Conservation (phyloP, 2,888 invertebrate species). For the Neuroscelio doddi region DNA sequence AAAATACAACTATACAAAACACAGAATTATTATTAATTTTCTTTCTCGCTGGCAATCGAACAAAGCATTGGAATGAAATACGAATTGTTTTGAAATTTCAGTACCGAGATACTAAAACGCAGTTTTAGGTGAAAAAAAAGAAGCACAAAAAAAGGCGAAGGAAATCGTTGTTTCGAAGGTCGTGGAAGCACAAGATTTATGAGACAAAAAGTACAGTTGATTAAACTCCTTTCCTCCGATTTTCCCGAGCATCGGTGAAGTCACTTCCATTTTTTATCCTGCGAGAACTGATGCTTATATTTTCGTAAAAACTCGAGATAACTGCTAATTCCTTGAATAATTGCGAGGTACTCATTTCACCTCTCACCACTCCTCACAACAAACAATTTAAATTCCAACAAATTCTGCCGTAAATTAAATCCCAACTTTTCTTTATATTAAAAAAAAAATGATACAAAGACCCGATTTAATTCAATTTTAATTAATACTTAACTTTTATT, state of each 20-base stretch:
- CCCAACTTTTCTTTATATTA: not conserved
- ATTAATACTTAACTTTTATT: no score
- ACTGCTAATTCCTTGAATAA: not conserved
- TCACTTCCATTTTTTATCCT: not conserved
- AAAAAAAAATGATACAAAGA: no score
- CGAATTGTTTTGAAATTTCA: no score
- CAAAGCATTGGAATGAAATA: no score
- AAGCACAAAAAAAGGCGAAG: no score
- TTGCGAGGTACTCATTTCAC: not conserved
- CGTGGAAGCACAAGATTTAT: conserved; percentile 6
- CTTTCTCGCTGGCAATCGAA: no score
- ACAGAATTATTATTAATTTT: no score
- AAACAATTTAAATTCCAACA: not conserved
- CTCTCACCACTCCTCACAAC: not conserved
- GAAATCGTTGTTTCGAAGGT: conserved; percentile 6
- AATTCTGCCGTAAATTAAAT: not conserved
- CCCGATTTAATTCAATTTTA: no score
- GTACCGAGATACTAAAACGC: no score
- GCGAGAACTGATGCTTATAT: not conserved
- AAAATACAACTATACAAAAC: no score
- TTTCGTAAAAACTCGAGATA: not conserved
- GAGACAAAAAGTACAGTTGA: conserved; percentile 6
- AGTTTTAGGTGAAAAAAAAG: no score
- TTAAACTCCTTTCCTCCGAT: conserved; percentile 6
- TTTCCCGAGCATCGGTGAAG: not conserved